Conservation (phyloP, 2,113 vertebrate genomes). For the Thinocorus orbignyianus region DNA sequence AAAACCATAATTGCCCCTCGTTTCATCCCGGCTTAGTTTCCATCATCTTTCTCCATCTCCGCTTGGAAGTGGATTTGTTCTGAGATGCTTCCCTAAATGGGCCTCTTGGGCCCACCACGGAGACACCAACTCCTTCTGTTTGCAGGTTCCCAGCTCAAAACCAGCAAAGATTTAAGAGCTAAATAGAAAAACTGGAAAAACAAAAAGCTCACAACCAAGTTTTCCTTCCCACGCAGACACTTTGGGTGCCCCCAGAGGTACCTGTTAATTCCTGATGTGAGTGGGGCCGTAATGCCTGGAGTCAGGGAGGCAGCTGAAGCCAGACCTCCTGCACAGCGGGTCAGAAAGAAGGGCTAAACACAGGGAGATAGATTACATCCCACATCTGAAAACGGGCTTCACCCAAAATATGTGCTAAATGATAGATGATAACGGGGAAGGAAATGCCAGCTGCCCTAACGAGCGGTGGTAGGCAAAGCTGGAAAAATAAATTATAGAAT, state of each 20-base stretch:
- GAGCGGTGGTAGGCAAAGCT: constrained; percentile 5
- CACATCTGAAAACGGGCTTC: constrained; percentile 48
- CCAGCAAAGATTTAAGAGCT: background rate
- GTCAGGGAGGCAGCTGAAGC: background rate
- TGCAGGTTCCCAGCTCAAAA: background rate
- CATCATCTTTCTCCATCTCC: background rate
- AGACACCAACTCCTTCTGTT: background rate
- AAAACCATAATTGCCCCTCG: background rate
- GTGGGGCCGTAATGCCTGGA: background rate
- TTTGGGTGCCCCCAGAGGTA: background rate
- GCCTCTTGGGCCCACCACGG: background rate
- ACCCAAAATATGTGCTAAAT: constrained; percentile 22
- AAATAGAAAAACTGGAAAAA: background rate
- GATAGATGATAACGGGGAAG: constrained; percentile 31
- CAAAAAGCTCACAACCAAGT: background rate
- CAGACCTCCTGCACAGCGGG: background rate
- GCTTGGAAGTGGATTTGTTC: background rate
- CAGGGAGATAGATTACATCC: background rate
- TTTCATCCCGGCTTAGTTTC: background rate
- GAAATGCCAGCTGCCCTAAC: constrained; percentile 38
- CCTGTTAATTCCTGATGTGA: background rate
- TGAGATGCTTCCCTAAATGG: background rate
- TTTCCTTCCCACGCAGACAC: background rate
- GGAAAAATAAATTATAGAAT: constrained; percentile 52
- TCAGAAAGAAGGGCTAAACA: background rate